Evolutionary conservation across 1,140 invertebrate species (phyloP).

Genomic region (Drosophila azteca): DNA sequence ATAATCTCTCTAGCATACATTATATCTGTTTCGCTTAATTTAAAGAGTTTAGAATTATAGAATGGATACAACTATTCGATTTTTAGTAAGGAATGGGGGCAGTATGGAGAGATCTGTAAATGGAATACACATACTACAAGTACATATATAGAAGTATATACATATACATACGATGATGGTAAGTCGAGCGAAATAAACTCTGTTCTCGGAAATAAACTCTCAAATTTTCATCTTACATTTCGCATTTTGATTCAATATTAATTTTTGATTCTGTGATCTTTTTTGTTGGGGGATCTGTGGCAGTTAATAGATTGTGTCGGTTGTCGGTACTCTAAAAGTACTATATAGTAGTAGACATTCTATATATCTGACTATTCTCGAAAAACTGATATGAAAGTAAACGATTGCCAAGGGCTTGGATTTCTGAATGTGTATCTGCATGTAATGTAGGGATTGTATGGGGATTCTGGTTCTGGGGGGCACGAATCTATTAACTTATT

Average conservation of each 20-base stretch:
- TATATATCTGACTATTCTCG: neutral
- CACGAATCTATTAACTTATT: conserved; percentile 67
- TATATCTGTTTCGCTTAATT: conserved; percentile 5
- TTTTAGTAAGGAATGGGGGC: conserved; percentile 35
- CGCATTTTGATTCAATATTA: conserved; percentile 9
- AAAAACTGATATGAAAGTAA: conserved; percentile 74
- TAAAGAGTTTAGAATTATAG: conserved; percentile 23
- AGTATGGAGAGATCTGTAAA: conserved; percentile 34
- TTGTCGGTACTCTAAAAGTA: neutral
- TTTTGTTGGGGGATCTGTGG: conserved; percentile 10
- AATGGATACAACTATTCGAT: conserved; percentile 48
- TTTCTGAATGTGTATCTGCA: conserved; percentile 4
- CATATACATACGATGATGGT: conserved; percentile 10
- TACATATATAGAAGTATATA: conserved; percentile 28
- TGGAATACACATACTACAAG: conserved; percentile 17
- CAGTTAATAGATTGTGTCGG: conserved; percentile 70
- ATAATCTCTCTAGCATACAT: conserved; percentile 29
- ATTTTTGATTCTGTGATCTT: neutral
- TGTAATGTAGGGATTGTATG: neutral
- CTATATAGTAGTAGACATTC: neutral
- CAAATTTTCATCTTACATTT: neutral
- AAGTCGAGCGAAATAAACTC: conserved; percentile 35
- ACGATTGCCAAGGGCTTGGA: conserved; percentile 54
- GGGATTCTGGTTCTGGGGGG: conserved; percentile 1
- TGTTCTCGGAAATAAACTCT: neutral